These are phyloP conservation scores for Scolanthus callimorphus DNA, from an alignment of 92 coral and sea anemone species.

Conservation along the genomic window DNA sequence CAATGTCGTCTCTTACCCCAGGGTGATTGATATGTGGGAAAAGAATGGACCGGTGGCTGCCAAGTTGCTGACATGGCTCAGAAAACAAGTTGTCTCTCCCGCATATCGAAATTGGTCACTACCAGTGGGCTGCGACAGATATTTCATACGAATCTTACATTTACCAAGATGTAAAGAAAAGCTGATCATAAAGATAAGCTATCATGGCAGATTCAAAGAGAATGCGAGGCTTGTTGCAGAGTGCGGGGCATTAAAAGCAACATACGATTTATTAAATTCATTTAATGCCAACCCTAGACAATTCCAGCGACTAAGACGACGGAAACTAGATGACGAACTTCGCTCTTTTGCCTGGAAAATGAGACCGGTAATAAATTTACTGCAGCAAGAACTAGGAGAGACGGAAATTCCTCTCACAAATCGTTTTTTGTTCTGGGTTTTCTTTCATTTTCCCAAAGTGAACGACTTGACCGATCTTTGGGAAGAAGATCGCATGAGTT, in stretches of 20 bases:
- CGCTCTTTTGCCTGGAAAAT: conserved; percentile 6
- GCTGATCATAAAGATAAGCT: background rate
- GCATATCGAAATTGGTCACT: background rate
- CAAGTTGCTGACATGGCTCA: conserved; percentile 51
- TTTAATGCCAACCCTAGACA: no score
- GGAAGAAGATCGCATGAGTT: no score
- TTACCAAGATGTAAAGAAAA: background rate
- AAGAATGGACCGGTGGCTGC: conserved; percentile 64
- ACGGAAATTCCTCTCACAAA: conserved; percentile 19
- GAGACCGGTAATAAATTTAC: conserved; percentile 30
- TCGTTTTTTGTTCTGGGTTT: conserved; percentile 50
- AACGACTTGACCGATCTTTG: conserved; percentile 13
- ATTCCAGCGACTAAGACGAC: no score
- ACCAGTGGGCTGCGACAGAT: background rate
- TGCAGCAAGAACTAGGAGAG: conserved; percentile 45
- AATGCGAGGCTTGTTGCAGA: no score
- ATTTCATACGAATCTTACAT: background rate
- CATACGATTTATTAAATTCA: no score
- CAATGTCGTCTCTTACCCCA: conserved; percentile 10
- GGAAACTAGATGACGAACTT: conserved; percentile 14
- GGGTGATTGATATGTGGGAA: conserved; percentile 37
- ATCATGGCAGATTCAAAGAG: no score
- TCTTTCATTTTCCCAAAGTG: conserved; percentile 26
- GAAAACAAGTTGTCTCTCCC: background rate
- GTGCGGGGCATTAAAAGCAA: no score